Base-by-base conservation (phyloP, 2,888 invertebrate species). In the Cybosia mesomella region DNA sequence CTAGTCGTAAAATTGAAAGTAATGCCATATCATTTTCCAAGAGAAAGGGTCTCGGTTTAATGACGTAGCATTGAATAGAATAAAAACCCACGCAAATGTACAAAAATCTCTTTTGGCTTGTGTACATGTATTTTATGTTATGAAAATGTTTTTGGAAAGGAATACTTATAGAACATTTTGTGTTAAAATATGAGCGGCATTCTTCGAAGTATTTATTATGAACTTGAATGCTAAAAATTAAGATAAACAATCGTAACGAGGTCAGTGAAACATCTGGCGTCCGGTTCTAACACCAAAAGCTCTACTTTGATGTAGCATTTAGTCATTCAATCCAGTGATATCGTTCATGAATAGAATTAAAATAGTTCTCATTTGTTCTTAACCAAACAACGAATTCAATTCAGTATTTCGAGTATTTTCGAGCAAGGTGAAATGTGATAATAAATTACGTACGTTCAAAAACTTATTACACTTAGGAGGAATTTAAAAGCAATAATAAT, bases 221-320 rank as follows among this genome's bases (percentile, higher is more conserved):
- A 79, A 69, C 55, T 70, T 67, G 65, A 64, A 62, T 62, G 68
- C 64, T 67, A 72, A 75, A 71, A 67, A 70, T 64, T 64, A 71
- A 70, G 36, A 73, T 80, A 79, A 80, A 79, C 73, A 79, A 65
- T 57, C n/a, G 32, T 55, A 71, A 65, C 72, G 66, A 69, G 77
- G 78, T 73, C 78, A 66, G 55, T 66, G 66, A 68, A 73, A 77
- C 80, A 80, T 80, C 69, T 77, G 80, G 80, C 68, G 59, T 49
- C 60, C 67, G 66, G 67, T 64, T 64, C 63, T 64, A 49, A 49
- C 49, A 9, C n/a, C 49, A 49, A 49, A 67, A 61, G 39, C 11
- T 55, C 28, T 39, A 55, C 60, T 61, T 61, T 66, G 59, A 66
- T 55, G 66, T 61, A 55, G 24, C 21, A 55, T 57, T 61, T 43